phyloP scores from a whole-genome alignment of 2,113 vertebrate genomes.

The Crocuta crocuta region DNA sequence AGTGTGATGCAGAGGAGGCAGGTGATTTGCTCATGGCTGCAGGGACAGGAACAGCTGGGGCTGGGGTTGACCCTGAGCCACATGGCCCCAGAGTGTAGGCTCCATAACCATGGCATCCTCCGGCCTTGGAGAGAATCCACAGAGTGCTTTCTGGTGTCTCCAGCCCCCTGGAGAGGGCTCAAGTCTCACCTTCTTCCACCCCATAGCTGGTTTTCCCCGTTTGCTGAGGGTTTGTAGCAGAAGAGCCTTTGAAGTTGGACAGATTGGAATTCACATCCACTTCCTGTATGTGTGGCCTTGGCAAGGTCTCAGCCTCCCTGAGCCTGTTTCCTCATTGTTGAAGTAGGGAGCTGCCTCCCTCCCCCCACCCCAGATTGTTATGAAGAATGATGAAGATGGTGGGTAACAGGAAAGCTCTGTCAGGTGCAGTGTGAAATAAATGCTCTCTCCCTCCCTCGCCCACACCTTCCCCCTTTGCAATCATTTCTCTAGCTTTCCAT shows the following conservation, averaged over 20 bases:
- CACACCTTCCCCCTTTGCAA: not conserved
- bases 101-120: not conserved
- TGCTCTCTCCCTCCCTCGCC: fast-evolving
- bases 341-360: not conserved
- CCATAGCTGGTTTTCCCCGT: not conserved
- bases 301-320: not conserved
- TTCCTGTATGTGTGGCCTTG: not conserved
- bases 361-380: not conserved
- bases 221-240: not conserved
- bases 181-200: not conserved
- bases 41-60: not conserved
- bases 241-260: not conserved
- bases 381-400: no score
- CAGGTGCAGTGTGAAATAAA: not conserved
- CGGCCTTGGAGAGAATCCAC: not conserved
- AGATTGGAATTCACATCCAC: not conserved
- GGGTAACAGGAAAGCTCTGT: no score
- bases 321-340: not conserved
- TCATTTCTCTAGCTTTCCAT: not conserved
- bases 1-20: not conserved
- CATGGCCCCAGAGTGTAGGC: not conserved
- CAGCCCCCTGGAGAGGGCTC: no score
- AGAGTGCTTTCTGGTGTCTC: not conserved
- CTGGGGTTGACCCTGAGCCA: not conserved
- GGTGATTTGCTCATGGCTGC: not conserved